Conservation (phyloP, 2,888 invertebrate species). For the Petrolisthes manimaculis region DNA sequence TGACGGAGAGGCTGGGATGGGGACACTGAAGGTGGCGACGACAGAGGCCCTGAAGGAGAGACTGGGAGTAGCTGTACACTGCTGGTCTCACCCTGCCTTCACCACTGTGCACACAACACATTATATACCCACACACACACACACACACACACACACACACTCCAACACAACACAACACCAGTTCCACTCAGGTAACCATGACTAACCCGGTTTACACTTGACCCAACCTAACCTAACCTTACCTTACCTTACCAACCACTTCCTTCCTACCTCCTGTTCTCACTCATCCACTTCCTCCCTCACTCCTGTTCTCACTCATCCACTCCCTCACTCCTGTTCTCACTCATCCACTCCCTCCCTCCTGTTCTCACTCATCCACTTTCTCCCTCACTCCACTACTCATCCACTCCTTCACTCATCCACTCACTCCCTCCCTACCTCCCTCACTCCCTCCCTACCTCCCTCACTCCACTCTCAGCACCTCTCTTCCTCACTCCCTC, state of each 20-base stretch:
- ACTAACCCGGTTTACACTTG: background rate
- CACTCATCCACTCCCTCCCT: background rate
- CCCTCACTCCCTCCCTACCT: background rate
- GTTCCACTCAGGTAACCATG: background rate
- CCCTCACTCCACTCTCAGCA: background rate
- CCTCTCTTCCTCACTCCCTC: background rate
- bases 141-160: slow-evolving; percentile 1
- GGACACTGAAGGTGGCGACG: background rate
- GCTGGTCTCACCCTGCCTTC: background rate
- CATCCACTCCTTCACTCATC: background rate
- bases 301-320: background rate
- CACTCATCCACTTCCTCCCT: background rate
- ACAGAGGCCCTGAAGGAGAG: background rate
- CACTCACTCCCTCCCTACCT: background rate
- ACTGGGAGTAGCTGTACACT: background rate
- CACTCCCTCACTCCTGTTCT: background rate
- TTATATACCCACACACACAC: background rate
- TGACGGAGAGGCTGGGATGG: background rate
- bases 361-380: background rate
- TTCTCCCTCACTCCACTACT: background rate
- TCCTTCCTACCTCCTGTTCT: background rate
- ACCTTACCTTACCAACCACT: too few species aligned
- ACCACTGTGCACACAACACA: background rate
- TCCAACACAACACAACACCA: background rate
- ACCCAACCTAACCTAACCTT: too few species aligned